Base-by-base conservation (phyloP, 2,888 invertebrate genomes). In the Spatulosminthurus flaviceps region DNA sequence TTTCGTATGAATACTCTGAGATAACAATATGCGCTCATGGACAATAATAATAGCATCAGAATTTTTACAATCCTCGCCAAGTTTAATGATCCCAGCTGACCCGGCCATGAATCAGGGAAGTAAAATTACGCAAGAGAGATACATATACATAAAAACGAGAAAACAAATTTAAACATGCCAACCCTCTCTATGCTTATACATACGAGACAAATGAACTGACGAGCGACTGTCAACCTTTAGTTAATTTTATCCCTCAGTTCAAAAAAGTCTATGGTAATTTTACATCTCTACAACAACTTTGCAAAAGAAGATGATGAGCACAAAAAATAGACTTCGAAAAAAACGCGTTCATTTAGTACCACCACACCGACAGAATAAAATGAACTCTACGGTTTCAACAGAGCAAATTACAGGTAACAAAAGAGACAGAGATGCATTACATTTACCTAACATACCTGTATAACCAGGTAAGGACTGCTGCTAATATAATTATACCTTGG, bases 221-320 rank as follows among this genome's bases (percentile, higher is more conserved):
- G 51, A 51, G 51, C 51, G 51, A 51, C 51, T 51, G 51, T 51
- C 51, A 51, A 51, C 51, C 51, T 51, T 51, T 51, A 51, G 51
- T 51, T 51, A 51, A 51, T 51, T 51, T 51, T 51, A 16, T 51
- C 5, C 51, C n/a, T 13, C 16, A 19, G 51, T 51, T 51, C 51
- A 51, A n/a, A 41, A 41, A 1, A 19, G 19, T 51, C 51, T 51
- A 51, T n/a, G n/a, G 51, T 51, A 51, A 51, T 51, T 51, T 51
- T 16, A 51, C 51, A 51, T 51, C 16, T 2, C 16, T 2, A 11
- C 16, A 11, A 51, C 51, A 51, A 51, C 9, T 51, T 51, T n/a
- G 51, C 51, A 51, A 51, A 34, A 51, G 51, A 51, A 11, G 51
- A 51, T 51, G 51, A 51, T 51, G 51, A 51, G n/a, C 51, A 51